Percentiles rank a stretch among this genome's conserved stretches.
These are phyloP conservation scores for Electrophaes corylata DNA, from an alignment of 2,888 invertebrate species.

Conservation along the genomic window DNA sequence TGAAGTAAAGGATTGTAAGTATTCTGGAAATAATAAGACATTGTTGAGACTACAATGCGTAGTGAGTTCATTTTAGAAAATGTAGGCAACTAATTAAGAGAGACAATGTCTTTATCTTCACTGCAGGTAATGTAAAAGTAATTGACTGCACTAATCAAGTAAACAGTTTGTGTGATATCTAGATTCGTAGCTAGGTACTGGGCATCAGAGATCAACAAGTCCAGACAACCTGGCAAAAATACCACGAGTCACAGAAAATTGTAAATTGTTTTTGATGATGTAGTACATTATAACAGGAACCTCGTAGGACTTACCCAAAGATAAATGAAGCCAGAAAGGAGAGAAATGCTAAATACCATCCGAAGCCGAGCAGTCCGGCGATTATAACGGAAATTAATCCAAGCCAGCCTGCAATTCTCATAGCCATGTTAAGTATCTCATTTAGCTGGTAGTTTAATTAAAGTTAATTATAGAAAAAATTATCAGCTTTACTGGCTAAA, in stretches of 20 bases:
- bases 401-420: constrained; percentile 68
- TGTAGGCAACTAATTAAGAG: neutral
- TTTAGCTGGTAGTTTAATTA: neutral
- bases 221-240: neutral
- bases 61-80: neutral
- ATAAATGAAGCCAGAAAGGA: constrained; percentile 71
- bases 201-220: neutral
- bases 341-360: constrained; percentile 68
- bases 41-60: neutral
- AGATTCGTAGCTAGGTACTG: neutral
- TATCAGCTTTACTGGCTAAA: neutral
- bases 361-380: constrained; percentile 72
- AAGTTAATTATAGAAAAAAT: neutral
- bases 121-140: neutral
- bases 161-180: neutral
- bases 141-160: neutral
- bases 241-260: neutral
- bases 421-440: constrained; percentile 50
- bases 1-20: constrained; percentile 68
- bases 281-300: neutral
- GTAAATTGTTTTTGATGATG: neutral
- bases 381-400: constrained; percentile 69
- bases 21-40: constrained; percentile 54
- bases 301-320: constrained; percentile 64
- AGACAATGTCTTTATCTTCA: neutral